A percentile compares a stretch with the other conserved stretches of the same genome.
Evolutionary conservation across 1,140 invertebrate genomes (phyloP).

Genomic region (Episyrphus balteatus): DNA sequence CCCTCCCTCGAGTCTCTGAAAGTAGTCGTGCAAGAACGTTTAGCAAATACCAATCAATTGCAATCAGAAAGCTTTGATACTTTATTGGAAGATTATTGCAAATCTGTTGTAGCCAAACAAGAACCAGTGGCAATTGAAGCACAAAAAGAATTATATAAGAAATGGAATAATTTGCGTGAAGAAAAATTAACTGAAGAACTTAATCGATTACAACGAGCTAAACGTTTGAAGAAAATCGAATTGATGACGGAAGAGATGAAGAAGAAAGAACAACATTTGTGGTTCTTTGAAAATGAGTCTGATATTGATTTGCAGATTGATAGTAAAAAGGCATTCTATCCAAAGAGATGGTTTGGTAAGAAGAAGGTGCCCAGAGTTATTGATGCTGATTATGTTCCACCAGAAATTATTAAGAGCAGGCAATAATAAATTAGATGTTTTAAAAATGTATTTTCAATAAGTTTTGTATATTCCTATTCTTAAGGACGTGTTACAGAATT

Average conservation of each 20-base stretch:
- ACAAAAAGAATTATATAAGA: conserved; percentile 41
- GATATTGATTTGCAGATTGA: conserved; percentile 60
- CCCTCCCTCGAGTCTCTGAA: conserved; percentile 4
- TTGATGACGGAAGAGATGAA: conserved; percentile 46
- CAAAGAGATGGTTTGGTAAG: conserved; percentile 36
- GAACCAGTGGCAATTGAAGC: conserved; percentile 40
- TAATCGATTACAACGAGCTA: conserved; percentile 40
- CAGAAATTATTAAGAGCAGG: conserved; percentile 39
- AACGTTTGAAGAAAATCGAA: conserved; percentile 46
- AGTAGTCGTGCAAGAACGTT: conserved; percentile 4
- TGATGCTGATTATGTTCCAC: conserved; percentile 56
- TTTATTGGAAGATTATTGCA: not conserved
- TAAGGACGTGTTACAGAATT: too few relatives aligned
- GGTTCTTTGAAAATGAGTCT: conserved; percentile 69
- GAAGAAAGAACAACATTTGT: conserved; percentile 53
- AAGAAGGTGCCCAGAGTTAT: conserved; percentile 37
- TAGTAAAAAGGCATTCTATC: conserved; percentile 41
- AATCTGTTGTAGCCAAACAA: conserved; percentile 4
- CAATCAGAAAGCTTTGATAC: not conserved
- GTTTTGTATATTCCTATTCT: too few relatives aligned
- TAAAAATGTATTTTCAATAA: too few relatives aligned
- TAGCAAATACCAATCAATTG: conserved; percentile 5
- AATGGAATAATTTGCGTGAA: conserved; percentile 47
- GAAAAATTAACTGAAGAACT: conserved; percentile 47
- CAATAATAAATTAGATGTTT: too few relatives aligned